phyloP scores from a whole-genome alignment of 2,797 vertebrate genomes.

The Columba guinea region DNA sequence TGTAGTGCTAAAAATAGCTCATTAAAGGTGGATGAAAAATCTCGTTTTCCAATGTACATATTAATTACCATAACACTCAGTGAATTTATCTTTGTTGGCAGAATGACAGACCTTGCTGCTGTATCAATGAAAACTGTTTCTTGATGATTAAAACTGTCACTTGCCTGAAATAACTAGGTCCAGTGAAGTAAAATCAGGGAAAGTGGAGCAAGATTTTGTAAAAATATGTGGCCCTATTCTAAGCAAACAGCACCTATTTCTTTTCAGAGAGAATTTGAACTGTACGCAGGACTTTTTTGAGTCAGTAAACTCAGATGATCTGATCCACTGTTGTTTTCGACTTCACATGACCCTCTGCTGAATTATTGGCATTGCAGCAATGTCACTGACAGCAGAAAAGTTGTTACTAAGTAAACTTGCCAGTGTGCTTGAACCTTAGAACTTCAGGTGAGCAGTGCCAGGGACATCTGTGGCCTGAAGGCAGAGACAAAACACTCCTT shows the following conservation, averaged over 20 bases:
- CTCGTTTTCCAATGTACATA: neutral
- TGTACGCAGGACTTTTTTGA: neutral
- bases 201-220: neutral
- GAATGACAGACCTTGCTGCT: neutral
- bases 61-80: constrained; percentile 24
- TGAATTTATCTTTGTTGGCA: constrained; percentile 37
- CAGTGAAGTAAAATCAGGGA: neutral
- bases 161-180: neutral
- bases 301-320: neutral
- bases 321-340: neutral
- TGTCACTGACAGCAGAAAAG: neutral
- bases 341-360: neutral
- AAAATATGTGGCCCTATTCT: neutral
- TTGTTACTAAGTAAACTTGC: neutral
- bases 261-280: neutral
- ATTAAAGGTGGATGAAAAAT: constrained; percentile 14
- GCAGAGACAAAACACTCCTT: neutral
- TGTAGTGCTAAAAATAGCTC: constrained; percentile 57
- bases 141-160: constrained; percentile 43
- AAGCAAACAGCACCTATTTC: neutral
- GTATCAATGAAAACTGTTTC: constrained; percentile 12
- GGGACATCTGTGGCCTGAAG: neutral
- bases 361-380: neutral
- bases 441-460: neutral
- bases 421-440: neutral